Base-by-base conservation (phyloP, 2,888 invertebrate species). In the Epiblema foenella region DNA sequence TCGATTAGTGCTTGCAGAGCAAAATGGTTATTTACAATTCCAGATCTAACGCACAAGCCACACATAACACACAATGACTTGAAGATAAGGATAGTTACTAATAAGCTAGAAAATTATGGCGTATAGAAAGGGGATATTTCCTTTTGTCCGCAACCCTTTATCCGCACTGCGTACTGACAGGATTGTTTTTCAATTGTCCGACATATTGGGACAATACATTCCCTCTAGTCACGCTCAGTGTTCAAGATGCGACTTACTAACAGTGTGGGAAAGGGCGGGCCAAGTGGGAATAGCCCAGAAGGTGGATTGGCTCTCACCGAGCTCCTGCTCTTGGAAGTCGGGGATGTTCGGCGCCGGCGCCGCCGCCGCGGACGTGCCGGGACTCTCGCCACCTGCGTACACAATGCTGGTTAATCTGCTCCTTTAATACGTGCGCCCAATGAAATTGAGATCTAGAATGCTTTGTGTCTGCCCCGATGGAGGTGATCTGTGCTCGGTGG, bases 251-350 rank as follows among this genome's bases (percentile, higher is more conserved):
- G 8, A 46, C 2, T 8, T 46, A 46, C 8, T 46, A 8, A 46
- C 46, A 12, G 46, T 46, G 46, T n/a, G n/a, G 7, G 4, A 46
- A 46, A 46, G 7, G 46, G n/a, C 8, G 42, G n/a, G n/a, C n/a
- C n/a, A 46, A 46, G n/a, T 46, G 8, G 42, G 46, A 46, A 46
- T 46, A 46, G 46, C n/a, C n/a, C 56, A 20, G 39, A 52, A 65
- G 33, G 8, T 67, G 73, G 58, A 73, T 66, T 58, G 70, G 68
- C 67, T 82, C 92, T 92, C 86, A 93, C 93, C 93, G 79, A 91
- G 89, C 78, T 90, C 89, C 77, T 90, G 88, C 78, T 91, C 92
- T 77, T 84, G 80, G 77, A 91, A 83, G 76, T 88, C 89, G 64
- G 82, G 81, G 60, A 80, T 81, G 81, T 84, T 83, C 73, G 81